phyloP scores from a whole-genome alignment of 2,113 vertebrate genomes.

The Passer domesticus region DNA sequence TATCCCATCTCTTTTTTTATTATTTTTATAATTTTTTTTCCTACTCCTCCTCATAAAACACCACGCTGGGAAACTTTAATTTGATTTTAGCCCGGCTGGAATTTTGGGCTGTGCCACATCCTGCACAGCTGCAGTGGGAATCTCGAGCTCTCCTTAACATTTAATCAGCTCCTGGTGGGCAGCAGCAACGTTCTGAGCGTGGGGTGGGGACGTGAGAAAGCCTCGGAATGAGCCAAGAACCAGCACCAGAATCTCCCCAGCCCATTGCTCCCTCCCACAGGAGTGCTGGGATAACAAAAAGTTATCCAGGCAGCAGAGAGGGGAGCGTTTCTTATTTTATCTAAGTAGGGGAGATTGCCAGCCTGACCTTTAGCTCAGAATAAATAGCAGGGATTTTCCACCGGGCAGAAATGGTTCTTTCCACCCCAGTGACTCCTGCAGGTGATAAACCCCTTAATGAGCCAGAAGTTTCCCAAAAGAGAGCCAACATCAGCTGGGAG shows the following conservation, averaged over 20 bases:
- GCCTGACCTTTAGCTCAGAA: background rate
- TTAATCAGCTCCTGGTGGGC: background rate
- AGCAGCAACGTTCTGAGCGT: background rate
- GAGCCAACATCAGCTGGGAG: background rate
- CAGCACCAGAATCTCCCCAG: background rate
- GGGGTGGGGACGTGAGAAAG: background rate
- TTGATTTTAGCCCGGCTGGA: slow-evolving; percentile 35
- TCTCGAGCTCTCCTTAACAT: background rate
- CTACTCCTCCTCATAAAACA: background rate
- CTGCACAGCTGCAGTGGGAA: slow-evolving; percentile 1
- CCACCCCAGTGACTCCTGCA: background rate
- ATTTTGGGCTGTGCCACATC: background rate
- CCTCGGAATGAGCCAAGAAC: background rate
- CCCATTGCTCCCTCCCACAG: background rate
- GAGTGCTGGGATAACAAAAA: background rate
- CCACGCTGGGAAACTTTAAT: slow-evolving; percentile 53
- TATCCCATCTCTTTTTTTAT: background rate
- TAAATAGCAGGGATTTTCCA: background rate
- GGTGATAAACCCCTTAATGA: background rate
- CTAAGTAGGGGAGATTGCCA: background rate
- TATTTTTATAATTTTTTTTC: background rate
- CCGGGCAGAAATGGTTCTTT: background rate
- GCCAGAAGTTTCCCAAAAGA: background rate
- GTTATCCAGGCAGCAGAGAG: background rate
- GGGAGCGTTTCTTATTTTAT: background rate